These are phyloP conservation scores for Monochamus alternatus DNA, from an alignment of 2,888 invertebrate genomes.

Conservation along the genomic window DNA sequence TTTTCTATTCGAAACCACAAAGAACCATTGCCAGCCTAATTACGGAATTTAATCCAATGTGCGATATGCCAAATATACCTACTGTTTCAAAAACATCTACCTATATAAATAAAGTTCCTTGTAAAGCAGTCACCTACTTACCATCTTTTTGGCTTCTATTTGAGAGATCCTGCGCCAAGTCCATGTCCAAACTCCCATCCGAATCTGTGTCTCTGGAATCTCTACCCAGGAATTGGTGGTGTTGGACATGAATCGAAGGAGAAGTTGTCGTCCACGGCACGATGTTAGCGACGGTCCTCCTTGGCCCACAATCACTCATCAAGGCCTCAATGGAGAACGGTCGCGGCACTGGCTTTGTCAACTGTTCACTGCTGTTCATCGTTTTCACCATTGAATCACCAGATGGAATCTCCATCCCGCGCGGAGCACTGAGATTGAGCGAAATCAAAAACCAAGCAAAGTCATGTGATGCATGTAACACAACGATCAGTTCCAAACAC, in stretches of 20 bases:
- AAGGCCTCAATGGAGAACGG: conserved; percentile 79
- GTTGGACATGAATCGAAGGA: conserved; percentile 46
- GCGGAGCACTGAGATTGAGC: background rate
- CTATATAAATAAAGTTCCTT: too few species aligned
- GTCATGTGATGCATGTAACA: background rate
- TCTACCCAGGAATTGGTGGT: conserved; percentile 44
- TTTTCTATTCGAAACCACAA: too few species aligned
- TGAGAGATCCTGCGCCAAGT: conserved; percentile 69
- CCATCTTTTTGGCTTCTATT: conserved; percentile 66
- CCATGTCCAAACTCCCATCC: conserved; percentile 68
- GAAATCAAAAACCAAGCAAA: background rate
- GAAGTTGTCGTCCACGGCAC: conserved; percentile 59
- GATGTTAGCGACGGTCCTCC: conserved; percentile 50
- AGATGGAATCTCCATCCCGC: conserved; percentile 57
- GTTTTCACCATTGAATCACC: conserved; percentile 56
- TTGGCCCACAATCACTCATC: conserved; percentile 70
- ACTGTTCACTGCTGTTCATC: conserved; percentile 52
- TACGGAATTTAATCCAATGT: too few species aligned
- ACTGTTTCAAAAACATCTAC: too few species aligned
- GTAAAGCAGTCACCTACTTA: conserved; percentile 45
- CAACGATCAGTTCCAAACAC: conserved; percentile 33
- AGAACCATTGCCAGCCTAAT: too few species aligned
- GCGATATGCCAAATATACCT: too few species aligned
- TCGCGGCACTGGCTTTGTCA: conserved; percentile 72
- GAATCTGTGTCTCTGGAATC: conserved; percentile 66